A percentile compares a stretch with the other conserved stretches of the same genome.
These are phyloP conservation scores for Tangara arthus DNA, from an alignment of 2,797 vertebrate genomes.

Conservation along the genomic window DNA sequence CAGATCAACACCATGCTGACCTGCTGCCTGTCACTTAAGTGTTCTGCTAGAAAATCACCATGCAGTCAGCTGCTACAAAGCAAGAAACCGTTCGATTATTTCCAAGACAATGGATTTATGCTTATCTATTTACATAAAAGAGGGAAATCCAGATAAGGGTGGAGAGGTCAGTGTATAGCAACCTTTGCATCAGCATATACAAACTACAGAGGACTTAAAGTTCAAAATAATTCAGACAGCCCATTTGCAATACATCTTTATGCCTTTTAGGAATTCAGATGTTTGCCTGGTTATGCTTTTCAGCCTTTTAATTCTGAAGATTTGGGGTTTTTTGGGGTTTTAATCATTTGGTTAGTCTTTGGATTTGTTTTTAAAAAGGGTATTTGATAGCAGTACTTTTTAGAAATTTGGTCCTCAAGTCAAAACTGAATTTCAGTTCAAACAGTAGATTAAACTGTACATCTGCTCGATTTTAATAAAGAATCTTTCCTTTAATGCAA, in stretches of 20 bases:
- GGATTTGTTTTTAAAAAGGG: neutral
- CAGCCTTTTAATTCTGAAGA: neutral
- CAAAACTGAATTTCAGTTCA: neutral
- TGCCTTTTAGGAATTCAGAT: neutral
- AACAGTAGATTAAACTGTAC: neutral
- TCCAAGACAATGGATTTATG: neutral
- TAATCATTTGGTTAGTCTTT: neutral
- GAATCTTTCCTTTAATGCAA: neutral
- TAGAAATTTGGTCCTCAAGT: neutral
- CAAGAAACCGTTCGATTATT: neutral
- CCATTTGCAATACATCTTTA: neutral
- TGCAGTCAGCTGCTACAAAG: neutral
- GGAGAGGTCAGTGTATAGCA: neutral
- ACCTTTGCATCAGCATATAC: neutral
- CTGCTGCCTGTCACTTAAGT: constrained; percentile 21
- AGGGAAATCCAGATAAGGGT: neutral
- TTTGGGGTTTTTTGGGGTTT: neutral
- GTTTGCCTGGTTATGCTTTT: neutral
- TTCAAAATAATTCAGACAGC: neutral
- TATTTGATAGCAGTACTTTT: neutral
- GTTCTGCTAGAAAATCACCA: constrained; percentile 18
- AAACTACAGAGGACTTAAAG: neutral
- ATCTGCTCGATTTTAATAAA: neutral
- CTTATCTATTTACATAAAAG: neutral
- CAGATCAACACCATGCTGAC: constrained; percentile 45